Base-by-base conservation (phyloP, 2,888 invertebrate species). In the Drosophila melanosoma region DNA sequence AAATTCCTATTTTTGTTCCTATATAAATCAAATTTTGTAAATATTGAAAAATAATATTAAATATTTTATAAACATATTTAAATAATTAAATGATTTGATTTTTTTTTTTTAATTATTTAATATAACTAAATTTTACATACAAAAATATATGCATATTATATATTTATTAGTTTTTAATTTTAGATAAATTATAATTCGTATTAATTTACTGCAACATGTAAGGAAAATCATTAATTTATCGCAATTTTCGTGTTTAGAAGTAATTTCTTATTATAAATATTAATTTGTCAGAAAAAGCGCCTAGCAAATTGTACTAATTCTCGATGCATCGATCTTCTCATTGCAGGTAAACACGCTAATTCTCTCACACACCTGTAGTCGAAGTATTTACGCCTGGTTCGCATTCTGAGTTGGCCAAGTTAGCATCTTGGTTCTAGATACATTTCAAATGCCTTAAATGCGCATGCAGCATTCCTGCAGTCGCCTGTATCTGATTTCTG, bases 391-490 rank as follows among this genome's bases (percentile, higher is more conserved):
- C 48, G 66, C 62, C 60, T 59, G 69, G 63, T 69, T 57, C 36
- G 12, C 42, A 40, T 40, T 52, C 49, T 38, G 23, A 20, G 32
- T 42, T 33, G 42, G 49, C 49, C 68, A 70, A 65, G 82, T 76
- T 75, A 66, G 70, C 52, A 69, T 67, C 54, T 62, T 73, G 76
- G 53, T 52, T 69, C 56, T 38, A 81, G 77, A 83, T 88, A 75
- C 87, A 81, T 89, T 87, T 83, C 69, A 80, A 89, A 89, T 87
- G 75, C 85, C 85, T 89, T 89, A 85, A 85, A 89, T 85, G 89
- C 87, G 87, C 87, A 86, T 82, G 89, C 89, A 82, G 89, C 89
- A 87, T 89, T 87, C 84, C 87, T 81, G 74, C 54, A 72, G 76
- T 77, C 78, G 74, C 73, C 81, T 78, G 81, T 87, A 90, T 90